phyloP scores from a whole-genome alignment of 2,113 vertebrate species.

The Brienomyrus brachyistius region DNA sequence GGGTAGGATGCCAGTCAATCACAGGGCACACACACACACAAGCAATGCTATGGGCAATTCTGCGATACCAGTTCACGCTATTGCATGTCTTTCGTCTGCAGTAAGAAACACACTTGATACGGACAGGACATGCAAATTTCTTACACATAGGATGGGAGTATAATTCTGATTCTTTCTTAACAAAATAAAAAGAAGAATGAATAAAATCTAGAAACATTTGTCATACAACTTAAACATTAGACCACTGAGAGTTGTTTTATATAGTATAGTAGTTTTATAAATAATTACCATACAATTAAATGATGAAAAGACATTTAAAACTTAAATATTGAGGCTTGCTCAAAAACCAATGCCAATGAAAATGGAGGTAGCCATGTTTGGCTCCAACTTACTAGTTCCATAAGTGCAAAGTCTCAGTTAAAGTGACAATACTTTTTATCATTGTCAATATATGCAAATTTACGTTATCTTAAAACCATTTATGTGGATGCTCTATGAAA shows the following conservation, averaged over 20 bases:
- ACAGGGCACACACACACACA: background rate
- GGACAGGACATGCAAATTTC: background rate
- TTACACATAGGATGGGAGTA: background rate
- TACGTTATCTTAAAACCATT: background rate
- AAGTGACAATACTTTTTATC: background rate
- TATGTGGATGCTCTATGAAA: background rate
- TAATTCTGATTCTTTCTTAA: background rate
- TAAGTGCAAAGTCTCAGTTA: conserved; percentile 2
- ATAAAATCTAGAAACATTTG: background rate
- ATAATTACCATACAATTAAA: background rate
- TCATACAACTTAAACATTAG: background rate
- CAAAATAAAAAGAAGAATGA: background rate
- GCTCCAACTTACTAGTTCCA: background rate
- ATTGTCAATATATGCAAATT: background rate
- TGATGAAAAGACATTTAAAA: background rate
- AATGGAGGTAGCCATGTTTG: background rate
- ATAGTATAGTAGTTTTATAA: background rate
- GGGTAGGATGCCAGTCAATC: background rate
- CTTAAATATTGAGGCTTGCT: background rate
- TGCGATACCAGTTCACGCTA: background rate
- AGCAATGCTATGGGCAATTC: background rate
- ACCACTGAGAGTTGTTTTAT: background rate
- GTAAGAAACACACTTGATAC: background rate
- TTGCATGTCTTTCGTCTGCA: background rate
- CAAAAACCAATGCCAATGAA: background rate